Base-by-base conservation (phyloP, 2,888 invertebrate genomes). In the Megaustenia siamemsis region DNA sequence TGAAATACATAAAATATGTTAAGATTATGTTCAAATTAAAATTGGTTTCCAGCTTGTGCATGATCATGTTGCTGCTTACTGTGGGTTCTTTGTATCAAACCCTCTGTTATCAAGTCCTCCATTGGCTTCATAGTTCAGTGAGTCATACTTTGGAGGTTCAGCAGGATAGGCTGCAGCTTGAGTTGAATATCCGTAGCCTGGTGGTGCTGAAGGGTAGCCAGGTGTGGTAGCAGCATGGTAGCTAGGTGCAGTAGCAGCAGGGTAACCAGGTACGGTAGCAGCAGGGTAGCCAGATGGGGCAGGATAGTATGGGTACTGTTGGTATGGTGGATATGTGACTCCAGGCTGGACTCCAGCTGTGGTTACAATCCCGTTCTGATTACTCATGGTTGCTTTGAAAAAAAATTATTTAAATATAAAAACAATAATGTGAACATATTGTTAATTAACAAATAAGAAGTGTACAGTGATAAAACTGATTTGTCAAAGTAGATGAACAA, bases 261-360 rank as follows among this genome's bases (percentile, higher is more conserved):
- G n/a, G n/a, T n/a, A 21, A 21, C 40, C 40, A 38, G 63, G 78
- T n/a, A n/a, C n/a, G n/a, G n/a, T n/a, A n/a, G n/a, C n/a, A n/a
- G n/a, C 32, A 56, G 35, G 38, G 77, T 56, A 60, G 10, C 21
- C 38, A 40, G 56, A 3, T 40, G 56, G 60, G 0, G 71, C 24
- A n/a, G n/a, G n/a, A n/a, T n/a, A n/a, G 49, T 79, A 79, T 3
- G 1, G 66, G 43, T 63, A 68, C 40, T 80, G 80, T 24, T 18
- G 53, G 40, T 80, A 80, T 28, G 79, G 79, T 68, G 79, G 79
- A 49, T 79, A 79, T 1, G 38, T 38, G 0, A 80, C 69, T 6
- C 80, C 80, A 35, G 80, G 80, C 49, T 80, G 80, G 1, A 53
- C 80, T 69, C 69, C 80, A 15, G 69, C 69, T 18, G 80, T 68